These are phyloP conservation scores for Ctenosaura bakeri DNA, from an alignment of 2,797 vertebrate species.

Conservation along the genomic window DNA sequence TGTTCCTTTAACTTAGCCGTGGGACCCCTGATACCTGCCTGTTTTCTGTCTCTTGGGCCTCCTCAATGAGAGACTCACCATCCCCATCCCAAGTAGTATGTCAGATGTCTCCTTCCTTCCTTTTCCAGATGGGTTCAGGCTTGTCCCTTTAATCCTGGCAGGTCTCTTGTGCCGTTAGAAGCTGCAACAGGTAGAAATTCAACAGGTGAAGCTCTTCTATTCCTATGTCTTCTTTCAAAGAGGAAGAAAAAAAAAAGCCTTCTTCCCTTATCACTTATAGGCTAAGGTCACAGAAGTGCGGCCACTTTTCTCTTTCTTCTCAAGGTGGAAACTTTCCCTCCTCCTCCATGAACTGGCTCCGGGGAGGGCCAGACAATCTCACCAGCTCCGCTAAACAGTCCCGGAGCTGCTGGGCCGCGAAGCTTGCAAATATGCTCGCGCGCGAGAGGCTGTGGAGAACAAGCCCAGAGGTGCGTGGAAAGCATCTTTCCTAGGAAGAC, in stretches of 20 bases:
- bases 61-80: neutral
- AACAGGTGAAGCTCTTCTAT: neutral
- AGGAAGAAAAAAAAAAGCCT: no score
- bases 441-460: no score
- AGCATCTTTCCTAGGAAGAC: no score
- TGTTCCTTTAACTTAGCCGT: neutral
- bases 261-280: no score
- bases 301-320: no score
- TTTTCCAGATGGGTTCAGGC: neutral
- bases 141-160: neutral
- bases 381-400: neutral
- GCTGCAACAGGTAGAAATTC: neutral
- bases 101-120: no score
- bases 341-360: neutral
- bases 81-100: neutral
- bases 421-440: no score
- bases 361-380: no score
- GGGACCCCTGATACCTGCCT: neutral
- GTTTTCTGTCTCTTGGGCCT: neutral
- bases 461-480: neutral
- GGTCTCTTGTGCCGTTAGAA: neutral
- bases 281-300: no score
- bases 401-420: no score
- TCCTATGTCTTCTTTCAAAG: neutral
- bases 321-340: no score